phyloP scores from a whole-genome alignment of 2,888 invertebrate genomes.

The Eupeodes latifasciatus region DNA sequence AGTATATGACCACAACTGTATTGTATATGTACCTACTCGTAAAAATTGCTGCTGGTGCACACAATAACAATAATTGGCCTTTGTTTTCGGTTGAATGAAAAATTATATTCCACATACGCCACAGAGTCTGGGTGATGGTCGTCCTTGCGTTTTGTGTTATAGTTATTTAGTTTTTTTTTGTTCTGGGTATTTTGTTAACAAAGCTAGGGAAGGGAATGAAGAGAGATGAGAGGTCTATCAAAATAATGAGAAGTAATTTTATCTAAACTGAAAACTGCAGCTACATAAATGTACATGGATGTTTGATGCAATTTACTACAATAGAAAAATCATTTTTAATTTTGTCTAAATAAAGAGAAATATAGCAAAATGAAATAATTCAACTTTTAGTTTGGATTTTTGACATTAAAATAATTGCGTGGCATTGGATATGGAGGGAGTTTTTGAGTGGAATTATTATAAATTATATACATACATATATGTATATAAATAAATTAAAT shows the following conservation, averaged over 20 bases:
- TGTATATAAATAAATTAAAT: neutral
- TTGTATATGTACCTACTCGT: too few relatives aligned
- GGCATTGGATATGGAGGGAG: neutral
- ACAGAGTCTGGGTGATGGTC: conserved; percentile 31
- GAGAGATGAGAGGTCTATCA: neutral
- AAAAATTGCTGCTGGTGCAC: conserved; percentile 16
- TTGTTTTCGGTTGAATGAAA: conserved; percentile 62
- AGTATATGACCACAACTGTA: too few relatives aligned
- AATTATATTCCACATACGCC: conserved; percentile 65
- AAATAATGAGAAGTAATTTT: conserved; percentile 54
- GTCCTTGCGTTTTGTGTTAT: conserved; percentile 6
- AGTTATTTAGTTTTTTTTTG: neutral
- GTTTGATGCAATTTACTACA: conserved; percentile 14
- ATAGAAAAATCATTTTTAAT: conserved; percentile 37
- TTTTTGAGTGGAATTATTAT: neutral
- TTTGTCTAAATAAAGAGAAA: conserved; percentile 6
- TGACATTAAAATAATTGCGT: conserved; percentile 10
- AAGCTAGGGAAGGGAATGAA: neutral
- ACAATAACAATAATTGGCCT: conserved; percentile 52
- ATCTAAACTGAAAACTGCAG: conserved; percentile 22
- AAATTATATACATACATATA: neutral
- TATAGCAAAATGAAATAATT: conserved; percentile 19
- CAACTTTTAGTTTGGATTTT: neutral
- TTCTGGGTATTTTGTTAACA: neutral
- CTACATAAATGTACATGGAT: conserved; percentile 27